phyloP scores from a whole-genome alignment of 2,888 invertebrate species.

The Tinea trinotella region DNA sequence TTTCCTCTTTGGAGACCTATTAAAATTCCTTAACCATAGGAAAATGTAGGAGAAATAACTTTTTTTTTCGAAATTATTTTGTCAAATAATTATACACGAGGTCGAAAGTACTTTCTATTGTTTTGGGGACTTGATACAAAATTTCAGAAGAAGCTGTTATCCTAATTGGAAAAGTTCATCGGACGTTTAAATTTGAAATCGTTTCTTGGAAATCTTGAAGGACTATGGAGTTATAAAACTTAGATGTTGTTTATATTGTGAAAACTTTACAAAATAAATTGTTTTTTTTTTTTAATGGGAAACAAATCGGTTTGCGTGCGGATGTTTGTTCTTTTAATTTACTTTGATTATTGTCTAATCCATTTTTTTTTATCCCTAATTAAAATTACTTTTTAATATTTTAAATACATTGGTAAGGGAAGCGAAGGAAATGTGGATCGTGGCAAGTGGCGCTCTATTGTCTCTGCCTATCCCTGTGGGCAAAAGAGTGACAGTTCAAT shows the following conservation, averaged over 20 bases:
- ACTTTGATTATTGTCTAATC: too few relatives aligned
- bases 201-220: neutral
- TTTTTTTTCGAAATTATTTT: neutral
- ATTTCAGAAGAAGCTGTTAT: conserved; percentile 16
- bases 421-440: too few relatives aligned
- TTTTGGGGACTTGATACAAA: conserved; percentile 26
- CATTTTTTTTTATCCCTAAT: too few relatives aligned
- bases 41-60: conserved; percentile 17
- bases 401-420: too few relatives aligned
- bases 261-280: neutral
- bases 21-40: conserved; percentile 24
- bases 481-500: too few relatives aligned
- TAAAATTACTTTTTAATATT: too few relatives aligned
- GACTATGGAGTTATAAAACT: neutral
- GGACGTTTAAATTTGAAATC: conserved; percentile 5
- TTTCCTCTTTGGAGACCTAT: conserved; percentile 24
- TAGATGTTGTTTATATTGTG: neutral
- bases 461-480: too few relatives aligned
- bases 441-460: too few relatives aligned
- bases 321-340: neutral
- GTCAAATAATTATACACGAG: conserved; percentile 5
- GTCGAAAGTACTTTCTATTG: conserved; percentile 22
- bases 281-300: neutral
- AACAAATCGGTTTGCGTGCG: neutral
- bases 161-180: conserved; percentile 21